Base-by-base conservation (phyloP, 2,888 invertebrate species). In the Fragum fragum region DNA sequence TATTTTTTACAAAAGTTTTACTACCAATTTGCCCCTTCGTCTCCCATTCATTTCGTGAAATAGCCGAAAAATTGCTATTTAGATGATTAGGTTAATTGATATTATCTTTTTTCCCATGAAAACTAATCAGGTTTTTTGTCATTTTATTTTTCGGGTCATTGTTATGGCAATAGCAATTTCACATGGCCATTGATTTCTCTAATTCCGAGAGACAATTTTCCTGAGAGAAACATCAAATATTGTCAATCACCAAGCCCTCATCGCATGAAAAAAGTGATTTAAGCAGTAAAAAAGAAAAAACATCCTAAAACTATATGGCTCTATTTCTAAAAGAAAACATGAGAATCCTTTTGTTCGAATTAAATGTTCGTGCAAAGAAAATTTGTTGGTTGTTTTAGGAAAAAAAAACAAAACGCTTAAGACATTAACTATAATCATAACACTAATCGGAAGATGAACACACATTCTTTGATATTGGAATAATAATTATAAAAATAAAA, bases 61-160 rank as follows among this genome's bases (percentile, higher is more conserved):
- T 47, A 16, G 14, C 47, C 14, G 16, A 47, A 47, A 47, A 47
- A 2, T 5, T 47, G 47, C 14, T 16, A 14, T 47, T 47, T 47
- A 47, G 14, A 14, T 47, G 18, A 47, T 47, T 47, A 18, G 14
- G 47, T 47, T 47, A 47, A 47, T 47, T 47, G 47, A 47, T 9
- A 14, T 47, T 47, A 9, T n/a, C 47, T 47, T 47, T 47, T 47
- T 47, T 47, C 18, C 14, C 47, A 47, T 47, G 47, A 16, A 47
- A 47, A 47, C 47, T 47, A 47, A 47, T 47, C 47, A 47, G 14
- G 47, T 47, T 47, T 47, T 47, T 47, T 47, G 47, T 47, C 47
- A 47, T 47, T 16, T 47, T 9, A 47, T 47, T 47, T 47, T 16
- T 47, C n/a, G 47, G 47, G 47, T 47, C 47, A 47, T 3, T 47